Base-by-base conservation (phyloP, 1,140 invertebrate genomes). In the Tetramorium simillimum region DNA sequence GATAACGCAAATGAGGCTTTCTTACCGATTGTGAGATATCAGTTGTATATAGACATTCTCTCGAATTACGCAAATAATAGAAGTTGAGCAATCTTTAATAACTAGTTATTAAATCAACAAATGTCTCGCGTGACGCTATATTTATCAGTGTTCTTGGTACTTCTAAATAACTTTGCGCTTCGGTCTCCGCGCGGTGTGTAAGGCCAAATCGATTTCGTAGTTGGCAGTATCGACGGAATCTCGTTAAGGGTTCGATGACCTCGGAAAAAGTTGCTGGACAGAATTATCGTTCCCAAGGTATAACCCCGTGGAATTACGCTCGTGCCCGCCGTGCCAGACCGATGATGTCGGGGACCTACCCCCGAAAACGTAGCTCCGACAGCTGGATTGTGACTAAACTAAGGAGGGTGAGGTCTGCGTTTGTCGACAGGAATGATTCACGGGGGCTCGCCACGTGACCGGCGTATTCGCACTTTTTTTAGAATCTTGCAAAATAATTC, bases 311-410 rank as follows among this genome's bases (percentile, higher is more conserved):
- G 69, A 88, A 88, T 90, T 85, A 85, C 63, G 56, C n/a, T 14
- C 75, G 75, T 89, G 62, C 78, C 58, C 76, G 62, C 49, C n/a
- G 28, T 12, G 63, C 7, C 80, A 76, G 89, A 90, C 89, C 88
- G 80, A 88, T 72, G 90, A 84, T 72, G 62, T 62, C 82, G 80
- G 80, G 89, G 89, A 72, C 84, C 65, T 63, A 70, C 76, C 90
- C 89, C 86, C 86, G 60, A 87, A 91, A 91, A 89, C 73, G 63
- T 73, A 72, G 56, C 69, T 85, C 90, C 90, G 86, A 88, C 91
- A 91, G 91, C 91, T 91, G 91, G 88, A 91, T 91, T 87, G 40
- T 88, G 87, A 91, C 70, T 72, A 85, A 85, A 91, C 80, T 70
- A 86, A 86, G 58, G 77, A 88, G 80, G 80, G 87, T 70, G 80